phyloP scores from a whole-genome alignment of 2,888 invertebrate species.

The Leucoma salicis region DNA sequence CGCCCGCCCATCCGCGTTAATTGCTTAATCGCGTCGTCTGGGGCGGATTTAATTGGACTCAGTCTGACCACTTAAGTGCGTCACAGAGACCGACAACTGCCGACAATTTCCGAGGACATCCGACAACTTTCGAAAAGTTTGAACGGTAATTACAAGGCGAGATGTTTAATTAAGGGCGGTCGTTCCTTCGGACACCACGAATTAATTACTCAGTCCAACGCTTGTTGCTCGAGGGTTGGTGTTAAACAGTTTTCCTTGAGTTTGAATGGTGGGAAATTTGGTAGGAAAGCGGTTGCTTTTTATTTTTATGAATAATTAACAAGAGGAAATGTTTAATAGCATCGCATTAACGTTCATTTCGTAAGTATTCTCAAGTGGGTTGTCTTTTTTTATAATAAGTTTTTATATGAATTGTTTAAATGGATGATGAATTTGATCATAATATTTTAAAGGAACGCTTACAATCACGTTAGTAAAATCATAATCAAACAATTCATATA shows the following conservation, averaged over 20 bases:
- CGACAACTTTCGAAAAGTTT: constrained; percentile 64
- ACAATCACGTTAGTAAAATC: too few relatives aligned
- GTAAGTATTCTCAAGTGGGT: constrained; percentile 1
- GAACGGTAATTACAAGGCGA: constrained; percentile 78
- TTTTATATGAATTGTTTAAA: too few relatives aligned
- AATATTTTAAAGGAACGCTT: too few relatives aligned
- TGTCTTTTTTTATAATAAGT: too few relatives aligned
- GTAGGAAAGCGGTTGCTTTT: constrained; percentile 24
- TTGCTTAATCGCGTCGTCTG: constrained; percentile 76
- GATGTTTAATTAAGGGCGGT: constrained; percentile 76
- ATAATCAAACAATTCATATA: too few relatives aligned
- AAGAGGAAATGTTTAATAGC: constrained; percentile 38
- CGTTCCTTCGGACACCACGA: constrained; percentile 63
- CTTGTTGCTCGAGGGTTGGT: constrained; percentile 51
- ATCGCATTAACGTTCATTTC: constrained; percentile 18
- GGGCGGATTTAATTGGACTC: constrained; percentile 71
- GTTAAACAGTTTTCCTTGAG: constrained; percentile 42
- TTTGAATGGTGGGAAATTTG: constrained; percentile 14
- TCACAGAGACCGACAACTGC: constrained; percentile 52
- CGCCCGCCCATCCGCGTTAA: constrained; percentile 76
- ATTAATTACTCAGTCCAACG: constrained; percentile 67
- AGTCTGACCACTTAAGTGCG: constrained; percentile 63
- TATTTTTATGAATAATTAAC: constrained; percentile 41
- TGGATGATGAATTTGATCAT: too few relatives aligned
- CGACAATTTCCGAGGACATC: constrained; percentile 53